Percentiles rank a stretch among this genome's conserved stretches.
phyloP scores from a whole-genome alignment of 2,113 vertebrate genomes.

The Triplophysa tibetana region DNA sequence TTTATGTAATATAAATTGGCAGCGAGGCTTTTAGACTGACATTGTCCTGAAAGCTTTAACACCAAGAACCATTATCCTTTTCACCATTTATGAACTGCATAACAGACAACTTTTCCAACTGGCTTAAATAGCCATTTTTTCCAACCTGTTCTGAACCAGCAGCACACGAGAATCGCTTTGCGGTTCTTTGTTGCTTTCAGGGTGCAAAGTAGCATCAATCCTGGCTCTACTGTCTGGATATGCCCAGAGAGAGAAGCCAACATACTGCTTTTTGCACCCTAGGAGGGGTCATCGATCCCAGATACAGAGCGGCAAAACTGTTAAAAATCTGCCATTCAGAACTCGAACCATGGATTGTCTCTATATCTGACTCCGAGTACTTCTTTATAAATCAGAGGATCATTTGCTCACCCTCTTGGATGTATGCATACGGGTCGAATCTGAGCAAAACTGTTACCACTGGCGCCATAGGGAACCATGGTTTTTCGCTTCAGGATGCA shows the following conservation, averaged over 20 bases:
- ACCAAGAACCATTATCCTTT: neutral
- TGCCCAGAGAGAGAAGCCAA: slow-evolving; percentile 12
- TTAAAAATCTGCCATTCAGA: slow-evolving; percentile 31
- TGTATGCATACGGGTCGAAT: no score
- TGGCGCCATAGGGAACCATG: no score
- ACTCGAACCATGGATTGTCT: slow-evolving; percentile 23
- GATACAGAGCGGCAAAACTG: slow-evolving; percentile 9
- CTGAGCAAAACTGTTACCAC: no score
- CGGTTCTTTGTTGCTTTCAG: slow-evolving; percentile 11
- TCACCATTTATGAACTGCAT: neutral
- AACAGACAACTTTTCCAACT: slow-evolving; percentile 5
- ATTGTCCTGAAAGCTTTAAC: neutral
- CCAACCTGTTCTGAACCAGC: slow-evolving; percentile 1
- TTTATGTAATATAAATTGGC: neutral
- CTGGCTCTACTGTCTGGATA: neutral
- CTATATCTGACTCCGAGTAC: slow-evolving; percentile 4
- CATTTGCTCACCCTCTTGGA: neutral
- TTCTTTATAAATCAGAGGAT: slow-evolving; percentile 12
- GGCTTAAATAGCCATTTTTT: slow-evolving; percentile 1
- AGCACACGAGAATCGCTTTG: slow-evolving; percentile 10
- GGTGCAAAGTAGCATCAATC: slow-evolving; percentile 19
- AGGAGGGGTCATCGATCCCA: slow-evolving; percentile 9
- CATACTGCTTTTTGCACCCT: neutral
- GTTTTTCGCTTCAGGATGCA: no score
- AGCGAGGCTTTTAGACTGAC: neutral